phyloP scores from a whole-genome alignment of 2,113 vertebrate genomes.

The Tinamus guttatus region DNA sequence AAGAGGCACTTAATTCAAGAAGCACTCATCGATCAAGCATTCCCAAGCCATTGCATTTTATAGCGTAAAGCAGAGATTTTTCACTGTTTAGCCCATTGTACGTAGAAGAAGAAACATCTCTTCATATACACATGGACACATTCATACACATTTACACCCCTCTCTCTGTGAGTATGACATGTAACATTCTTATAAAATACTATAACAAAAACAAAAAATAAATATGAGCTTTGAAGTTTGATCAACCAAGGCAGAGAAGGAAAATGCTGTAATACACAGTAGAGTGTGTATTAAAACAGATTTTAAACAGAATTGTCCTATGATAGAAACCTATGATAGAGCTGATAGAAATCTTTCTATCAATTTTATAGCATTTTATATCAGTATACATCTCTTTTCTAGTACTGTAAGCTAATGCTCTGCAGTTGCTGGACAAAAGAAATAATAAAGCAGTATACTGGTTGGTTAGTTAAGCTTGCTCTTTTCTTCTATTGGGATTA shows the following conservation, averaged over 20 bases:
- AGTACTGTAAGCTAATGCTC: background rate
- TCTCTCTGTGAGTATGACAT: background rate
- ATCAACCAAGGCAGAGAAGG: background rate
- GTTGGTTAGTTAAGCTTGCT: background rate
- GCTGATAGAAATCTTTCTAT: background rate
- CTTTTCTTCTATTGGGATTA: background rate
- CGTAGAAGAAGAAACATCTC: background rate
- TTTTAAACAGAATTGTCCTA: background rate
- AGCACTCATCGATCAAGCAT: slow-evolving; percentile 32
- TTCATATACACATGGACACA: background rate
- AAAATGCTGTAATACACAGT: background rate
- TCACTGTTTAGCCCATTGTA: rapidly evolving
- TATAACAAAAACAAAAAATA: background rate
- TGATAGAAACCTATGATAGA: background rate
- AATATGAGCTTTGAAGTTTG: background rate
- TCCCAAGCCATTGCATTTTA: background rate
- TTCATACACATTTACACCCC: background rate
- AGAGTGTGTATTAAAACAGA: background rate
- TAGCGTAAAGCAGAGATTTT: background rate
- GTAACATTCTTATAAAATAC: background rate
- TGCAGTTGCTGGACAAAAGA: background rate
- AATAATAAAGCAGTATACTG: rapidly evolving
- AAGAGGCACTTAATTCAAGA: slow-evolving; percentile 25
- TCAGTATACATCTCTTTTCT: background rate
- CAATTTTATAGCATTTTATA: too few species aligned